Conservation (phyloP, 2,888 invertebrate genomes). For the Sarcophaga subvicina region DNA sequence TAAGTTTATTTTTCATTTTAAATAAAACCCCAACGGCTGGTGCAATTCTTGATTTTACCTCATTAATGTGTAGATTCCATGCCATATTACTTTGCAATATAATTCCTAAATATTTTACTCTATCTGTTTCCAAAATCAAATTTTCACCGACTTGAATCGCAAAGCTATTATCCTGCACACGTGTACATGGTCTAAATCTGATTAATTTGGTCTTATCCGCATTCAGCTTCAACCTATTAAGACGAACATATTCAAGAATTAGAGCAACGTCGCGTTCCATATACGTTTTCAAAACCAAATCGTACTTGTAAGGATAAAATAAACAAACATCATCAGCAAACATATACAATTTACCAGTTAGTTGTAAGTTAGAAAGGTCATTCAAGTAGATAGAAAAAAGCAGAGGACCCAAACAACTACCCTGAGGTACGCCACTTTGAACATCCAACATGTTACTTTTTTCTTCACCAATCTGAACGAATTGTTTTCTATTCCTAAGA, state of each 20-base stretch:
- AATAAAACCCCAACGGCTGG: not conserved
- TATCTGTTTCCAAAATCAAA: not conserved
- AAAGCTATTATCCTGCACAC: too few species aligned
- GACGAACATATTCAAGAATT: slow-evolving; percentile 2
- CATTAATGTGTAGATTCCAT: slow-evolving; percentile 11
- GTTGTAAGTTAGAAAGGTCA: slow-evolving; percentile 6
- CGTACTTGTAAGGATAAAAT: slow-evolving; percentile 8
- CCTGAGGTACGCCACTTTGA: not conserved
- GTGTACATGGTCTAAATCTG: too few species aligned
- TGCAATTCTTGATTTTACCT: not conserved
- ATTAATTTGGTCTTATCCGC: too few species aligned
- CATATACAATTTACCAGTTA: not conserved
- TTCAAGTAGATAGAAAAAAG: slow-evolving; percentile 12
- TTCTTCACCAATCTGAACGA: not conserved
- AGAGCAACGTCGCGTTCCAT: slow-evolving; percentile 2
- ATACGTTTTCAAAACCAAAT: slow-evolving; percentile 5
- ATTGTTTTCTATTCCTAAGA: too few species aligned
- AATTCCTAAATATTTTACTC: slow-evolving; percentile 16
- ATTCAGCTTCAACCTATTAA: too few species aligned
- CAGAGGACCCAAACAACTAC: slow-evolving; percentile 12
- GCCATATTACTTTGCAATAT: slow-evolving; percentile 20
- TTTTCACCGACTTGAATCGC: too few species aligned
- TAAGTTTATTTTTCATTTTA: too few species aligned
- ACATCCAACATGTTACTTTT: not conserved
- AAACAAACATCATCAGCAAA: slow-evolving; percentile 8